Percentiles rank a stretch among this genome's conserved stretches.
Evolutionary conservation across 2,797 vertebrate species (phyloP).

Genomic region (Poeciliopsis presidionis): DNA sequence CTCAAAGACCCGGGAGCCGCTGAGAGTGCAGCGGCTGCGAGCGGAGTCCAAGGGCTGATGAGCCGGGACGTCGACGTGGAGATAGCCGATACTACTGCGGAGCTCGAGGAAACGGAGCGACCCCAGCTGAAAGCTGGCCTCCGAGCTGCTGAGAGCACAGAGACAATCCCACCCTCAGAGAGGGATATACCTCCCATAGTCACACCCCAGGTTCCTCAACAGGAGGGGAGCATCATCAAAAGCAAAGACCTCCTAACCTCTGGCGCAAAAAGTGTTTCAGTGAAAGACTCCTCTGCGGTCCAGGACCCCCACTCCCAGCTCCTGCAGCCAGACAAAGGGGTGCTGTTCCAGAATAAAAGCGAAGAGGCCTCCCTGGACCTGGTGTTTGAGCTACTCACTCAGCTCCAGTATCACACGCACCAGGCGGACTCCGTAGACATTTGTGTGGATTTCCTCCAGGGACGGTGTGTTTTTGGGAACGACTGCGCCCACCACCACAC

Average conservation of each 20-base stretch:
- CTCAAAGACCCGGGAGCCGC: conserved; percentile 78
- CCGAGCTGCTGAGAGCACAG: conserved; percentile 66
- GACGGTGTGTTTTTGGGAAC: conserved; percentile 90
- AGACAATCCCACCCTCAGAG: conserved; percentile 56
- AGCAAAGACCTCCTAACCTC: conserved; percentile 84
- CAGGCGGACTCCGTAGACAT: conserved; percentile 92
- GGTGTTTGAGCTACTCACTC: conserved; percentile 96
- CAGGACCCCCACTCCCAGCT: conserved; percentile 58
- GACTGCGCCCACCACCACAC: conserved; percentile 97
- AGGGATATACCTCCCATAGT: conserved; percentile 66
- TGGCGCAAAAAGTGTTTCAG: conserved; percentile 80
- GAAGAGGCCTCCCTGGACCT: conserved; percentile 97
- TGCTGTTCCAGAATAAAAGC: conserved; percentile 96
- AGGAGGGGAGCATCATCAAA: conserved; percentile 85
- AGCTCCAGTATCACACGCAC: conserved; percentile 97
- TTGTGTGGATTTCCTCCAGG: conserved; percentile 96
- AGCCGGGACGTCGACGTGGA: conserved; percentile 74
- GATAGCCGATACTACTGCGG: conserved; percentile 76
- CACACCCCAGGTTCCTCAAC: conserved; percentile 77
- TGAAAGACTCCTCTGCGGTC: conserved; percentile 75
- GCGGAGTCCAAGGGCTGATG: conserved; percentile 77
- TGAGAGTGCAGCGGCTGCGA: conserved; percentile 33
- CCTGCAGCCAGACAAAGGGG: conserved; percentile 75
- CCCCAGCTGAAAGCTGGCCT: conserved; percentile 70
- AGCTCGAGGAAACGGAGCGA: conserved; percentile 75